Evolutionary conservation across 2,888 invertebrate genomes (phyloP).

Genomic region (Synergus itoensis): DNA sequence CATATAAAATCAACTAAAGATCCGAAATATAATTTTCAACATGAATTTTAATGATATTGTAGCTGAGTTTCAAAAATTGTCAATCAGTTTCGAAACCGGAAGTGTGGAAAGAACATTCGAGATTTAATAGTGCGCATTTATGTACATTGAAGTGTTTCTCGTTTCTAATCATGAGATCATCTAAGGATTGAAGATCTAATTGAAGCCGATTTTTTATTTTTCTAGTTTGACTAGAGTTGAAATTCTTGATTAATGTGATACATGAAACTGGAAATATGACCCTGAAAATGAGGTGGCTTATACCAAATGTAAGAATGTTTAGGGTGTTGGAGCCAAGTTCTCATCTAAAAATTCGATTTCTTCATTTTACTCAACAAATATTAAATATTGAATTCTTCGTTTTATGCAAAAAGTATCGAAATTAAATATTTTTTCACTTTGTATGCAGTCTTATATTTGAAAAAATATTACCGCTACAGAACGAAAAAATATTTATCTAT

Average conservation of each 20-base stretch:
- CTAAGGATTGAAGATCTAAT: background rate
- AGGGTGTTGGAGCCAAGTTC: no score
- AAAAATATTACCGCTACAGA: no score
- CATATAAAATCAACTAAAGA: background rate
- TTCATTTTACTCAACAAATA: no score
- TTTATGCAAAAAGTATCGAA: no score
- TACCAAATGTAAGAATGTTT: no score
- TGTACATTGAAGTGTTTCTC: background rate
- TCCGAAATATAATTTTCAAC: background rate
- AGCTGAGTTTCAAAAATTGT: background rate
- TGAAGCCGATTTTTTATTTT: background rate
- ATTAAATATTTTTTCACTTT: no score
- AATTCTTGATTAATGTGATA: background rate
- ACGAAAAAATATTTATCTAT: no score
- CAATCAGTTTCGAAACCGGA: background rate
- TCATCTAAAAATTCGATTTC: no score
- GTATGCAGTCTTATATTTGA: no score
- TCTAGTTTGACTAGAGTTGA: background rate
- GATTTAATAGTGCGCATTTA: background rate
- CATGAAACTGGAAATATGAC: background rate
- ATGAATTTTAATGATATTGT: background rate
- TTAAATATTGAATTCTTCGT: no score
- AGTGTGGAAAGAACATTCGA: background rate
- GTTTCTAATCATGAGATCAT: constrained; percentile 4
- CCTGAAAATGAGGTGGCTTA: background rate